Evolutionary conservation across 2,888 invertebrate species (phyloP).

Genomic region (Taphrorychus bicolor): DNA sequence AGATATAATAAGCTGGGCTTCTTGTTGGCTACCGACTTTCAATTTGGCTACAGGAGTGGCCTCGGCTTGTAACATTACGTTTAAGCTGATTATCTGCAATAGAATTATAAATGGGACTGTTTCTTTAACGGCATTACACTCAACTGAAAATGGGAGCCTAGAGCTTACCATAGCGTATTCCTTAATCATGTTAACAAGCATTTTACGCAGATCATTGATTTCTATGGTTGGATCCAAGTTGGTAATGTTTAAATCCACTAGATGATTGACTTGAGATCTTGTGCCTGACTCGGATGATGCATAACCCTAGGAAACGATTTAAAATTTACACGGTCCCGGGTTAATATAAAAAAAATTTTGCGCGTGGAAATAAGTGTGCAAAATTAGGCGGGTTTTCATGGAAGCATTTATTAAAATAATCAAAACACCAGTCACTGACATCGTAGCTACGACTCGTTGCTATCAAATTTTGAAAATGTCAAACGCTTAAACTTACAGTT

Average conservation of each 20-base stretch:
- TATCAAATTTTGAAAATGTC: too few species aligned
- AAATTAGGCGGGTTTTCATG: too few species aligned
- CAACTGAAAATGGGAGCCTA: background rate
- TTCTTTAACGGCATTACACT: too few species aligned
- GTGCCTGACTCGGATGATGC: slow-evolving; percentile 40
- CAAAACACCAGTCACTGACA: too few species aligned
- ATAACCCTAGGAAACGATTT: slow-evolving; percentile 42
- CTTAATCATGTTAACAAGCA: slow-evolving; percentile 68
- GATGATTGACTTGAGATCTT: slow-evolving; percentile 40
- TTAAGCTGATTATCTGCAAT: slow-evolving; percentile 29
- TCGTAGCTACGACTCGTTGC: too few species aligned
- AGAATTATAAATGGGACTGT: too few species aligned
- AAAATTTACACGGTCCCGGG: slow-evolving; percentile 40
- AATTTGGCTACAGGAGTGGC: slow-evolving; percentile 75
- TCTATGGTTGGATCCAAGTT: slow-evolving; percentile 76
- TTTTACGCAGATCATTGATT: slow-evolving; percentile 69
- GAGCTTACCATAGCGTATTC: slow-evolving; percentile 68
- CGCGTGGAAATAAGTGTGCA: too few species aligned
- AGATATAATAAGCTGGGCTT: slow-evolving; percentile 78
- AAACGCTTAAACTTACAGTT: too few species aligned
- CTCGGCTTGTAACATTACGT: slow-evolving; percentile 63
- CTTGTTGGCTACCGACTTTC: slow-evolving; percentile 69
- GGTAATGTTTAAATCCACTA: slow-evolving; percentile 67
- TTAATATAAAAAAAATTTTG: too few species aligned
- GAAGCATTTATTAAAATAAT: too few species aligned